Percentiles rank a stretch among this genome's conserved stretches.
Evolutionary conservation across 2,888 invertebrate genomes (phyloP).

Genomic region (Xestobium rufovillosum): DNA sequence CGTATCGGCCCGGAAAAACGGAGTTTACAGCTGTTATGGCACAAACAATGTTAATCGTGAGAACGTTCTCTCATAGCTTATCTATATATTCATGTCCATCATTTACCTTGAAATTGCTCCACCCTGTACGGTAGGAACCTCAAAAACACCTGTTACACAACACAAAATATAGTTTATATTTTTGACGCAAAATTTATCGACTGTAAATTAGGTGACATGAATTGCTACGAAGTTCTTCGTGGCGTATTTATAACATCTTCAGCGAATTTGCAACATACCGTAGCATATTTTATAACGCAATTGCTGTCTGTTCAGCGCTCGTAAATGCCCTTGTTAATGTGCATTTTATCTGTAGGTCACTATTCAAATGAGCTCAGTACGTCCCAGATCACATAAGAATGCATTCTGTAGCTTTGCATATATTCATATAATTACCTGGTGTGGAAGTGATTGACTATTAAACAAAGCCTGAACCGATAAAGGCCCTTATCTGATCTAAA

Average conservation of each 20-base stretch:
- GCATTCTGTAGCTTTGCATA: conserved; percentile 19
- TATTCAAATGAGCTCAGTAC: conserved; percentile 10
- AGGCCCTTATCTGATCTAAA: conserved; percentile 23
- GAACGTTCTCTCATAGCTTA: too few relatives aligned
- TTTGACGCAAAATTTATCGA: too few relatives aligned
- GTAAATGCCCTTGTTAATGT: conserved; percentile 20
- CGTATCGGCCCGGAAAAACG: too few relatives aligned
- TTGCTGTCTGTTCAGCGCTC: conserved; percentile 18
- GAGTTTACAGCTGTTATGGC: too few relatives aligned
- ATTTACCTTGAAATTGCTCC: too few relatives aligned
- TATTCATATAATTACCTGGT: conserved; percentile 22
- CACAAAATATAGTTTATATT: too few relatives aligned
- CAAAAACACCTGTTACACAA: too few relatives aligned
- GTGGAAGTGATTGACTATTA: conserved; percentile 22
- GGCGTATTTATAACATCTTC: conserved; percentile 18
- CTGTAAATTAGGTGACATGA: too few relatives aligned
- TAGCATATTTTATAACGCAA: conserved; percentile 18
- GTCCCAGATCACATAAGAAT: conserved; percentile 11
- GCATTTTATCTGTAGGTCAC: conserved; percentile 17
- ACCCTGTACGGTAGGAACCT: too few relatives aligned
- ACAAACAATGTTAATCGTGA: too few relatives aligned
- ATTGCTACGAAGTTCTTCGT: too few relatives aligned
- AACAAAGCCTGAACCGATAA: conserved; percentile 22
- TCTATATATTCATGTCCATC: too few relatives aligned
- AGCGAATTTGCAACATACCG: conserved; percentile 18